These are phyloP conservation scores for Anas bahamensis DNA, from an alignment of 2,797 vertebrate species.

Conservation along the genomic window DNA sequence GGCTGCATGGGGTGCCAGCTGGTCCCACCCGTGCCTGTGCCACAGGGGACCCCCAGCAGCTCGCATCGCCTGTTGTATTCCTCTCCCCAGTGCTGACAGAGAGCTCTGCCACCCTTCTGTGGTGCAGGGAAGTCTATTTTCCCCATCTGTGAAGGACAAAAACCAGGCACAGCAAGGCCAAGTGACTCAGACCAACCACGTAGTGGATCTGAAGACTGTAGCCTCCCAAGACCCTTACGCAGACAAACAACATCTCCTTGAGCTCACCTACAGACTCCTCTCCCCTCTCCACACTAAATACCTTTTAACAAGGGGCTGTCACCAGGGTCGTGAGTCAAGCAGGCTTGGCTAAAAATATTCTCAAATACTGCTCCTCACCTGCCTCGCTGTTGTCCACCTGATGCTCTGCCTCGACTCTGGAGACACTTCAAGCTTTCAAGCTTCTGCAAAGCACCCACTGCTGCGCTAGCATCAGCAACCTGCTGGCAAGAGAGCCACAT, in stretches of 20 bases:
- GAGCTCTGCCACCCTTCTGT: neutral
- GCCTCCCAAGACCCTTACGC: neutral
- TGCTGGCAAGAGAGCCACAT: neutral
- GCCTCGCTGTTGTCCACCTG: neutral
- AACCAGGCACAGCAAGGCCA: neutral
- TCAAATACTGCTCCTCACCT: neutral
- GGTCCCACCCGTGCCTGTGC: neutral
- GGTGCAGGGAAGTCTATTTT: neutral
- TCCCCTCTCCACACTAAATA: neutral
- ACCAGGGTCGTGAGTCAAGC: neutral
- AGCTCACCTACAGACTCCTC: neutral
- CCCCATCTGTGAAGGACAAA: neutral
- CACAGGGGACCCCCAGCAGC: neutral
- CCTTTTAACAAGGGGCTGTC: neutral
- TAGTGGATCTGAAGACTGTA: neutral
- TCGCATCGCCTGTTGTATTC: neutral
- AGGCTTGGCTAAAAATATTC: constrained; percentile 4
- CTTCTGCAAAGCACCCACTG: neutral
- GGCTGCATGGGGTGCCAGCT: neutral
- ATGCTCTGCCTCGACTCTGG: neutral
- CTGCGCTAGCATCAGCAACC: neutral
- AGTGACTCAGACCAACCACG: neutral
- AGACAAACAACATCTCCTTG: neutral
- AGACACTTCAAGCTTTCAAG: neutral
- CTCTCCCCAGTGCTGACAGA: neutral